These are phyloP conservation scores for Pristionchus pacificus DNA, from an alignment of 1,140 invertebrate species.

Conservation along the genomic window DNA sequence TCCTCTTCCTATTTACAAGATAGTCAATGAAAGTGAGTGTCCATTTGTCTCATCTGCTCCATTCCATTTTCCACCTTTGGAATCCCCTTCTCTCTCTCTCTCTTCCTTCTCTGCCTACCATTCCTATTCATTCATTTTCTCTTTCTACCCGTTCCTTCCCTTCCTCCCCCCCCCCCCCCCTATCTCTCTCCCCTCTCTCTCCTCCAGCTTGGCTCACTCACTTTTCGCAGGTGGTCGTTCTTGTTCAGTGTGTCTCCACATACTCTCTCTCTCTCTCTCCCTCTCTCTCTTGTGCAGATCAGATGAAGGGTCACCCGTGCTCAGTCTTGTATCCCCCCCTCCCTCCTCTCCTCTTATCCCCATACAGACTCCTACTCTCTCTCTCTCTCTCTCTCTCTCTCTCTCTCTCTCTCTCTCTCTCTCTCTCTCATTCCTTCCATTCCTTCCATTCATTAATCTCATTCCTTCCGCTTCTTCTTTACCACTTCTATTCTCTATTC, in stretches of 20 bases:
- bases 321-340: neutral
- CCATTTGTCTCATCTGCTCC: too few relatives aligned
- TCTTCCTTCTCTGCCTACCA: too few relatives aligned
- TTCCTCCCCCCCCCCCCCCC: neutral
- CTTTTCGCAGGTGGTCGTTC: neutral
- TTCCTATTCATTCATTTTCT: neutral
- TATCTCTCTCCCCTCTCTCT: conserved; percentile 1
- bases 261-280: conserved; percentile 12
- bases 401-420: neutral
- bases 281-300: neutral
- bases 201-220: neutral
- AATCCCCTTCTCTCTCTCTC: too few relatives aligned
- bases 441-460: neutral
- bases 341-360: neutral
- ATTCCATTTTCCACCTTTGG: conserved; percentile 3
- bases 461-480: too few relatives aligned
- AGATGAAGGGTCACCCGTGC: neutral
- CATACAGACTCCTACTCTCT: neutral
- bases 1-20: too few relatives aligned
- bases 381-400: neutral
- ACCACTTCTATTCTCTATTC: too few relatives aligned
- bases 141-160: neutral
- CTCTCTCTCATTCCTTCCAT: neutral
- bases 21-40: too few relatives aligned
- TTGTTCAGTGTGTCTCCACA: neutral